phyloP scores from a whole-genome alignment of 2,113 vertebrate species.

The Helogale parvula region DNA sequence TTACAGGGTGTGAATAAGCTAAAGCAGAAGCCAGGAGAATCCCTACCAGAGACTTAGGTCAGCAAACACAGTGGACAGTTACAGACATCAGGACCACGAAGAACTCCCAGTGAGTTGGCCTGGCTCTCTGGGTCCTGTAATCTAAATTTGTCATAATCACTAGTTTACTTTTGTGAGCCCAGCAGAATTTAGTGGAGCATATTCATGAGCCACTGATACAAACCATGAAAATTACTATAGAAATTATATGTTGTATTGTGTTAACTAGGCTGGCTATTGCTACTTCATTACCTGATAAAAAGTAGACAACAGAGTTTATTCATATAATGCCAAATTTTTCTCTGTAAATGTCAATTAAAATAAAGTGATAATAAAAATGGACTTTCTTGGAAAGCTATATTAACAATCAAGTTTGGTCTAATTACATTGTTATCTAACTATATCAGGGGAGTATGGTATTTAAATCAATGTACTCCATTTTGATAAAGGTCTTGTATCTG shows the following conservation, averaged over 20 bases:
- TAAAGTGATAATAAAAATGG: not conserved
- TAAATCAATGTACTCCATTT: not conserved
- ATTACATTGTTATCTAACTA: not conserved
- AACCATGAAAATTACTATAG: not conserved
- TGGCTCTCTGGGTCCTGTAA: not conserved
- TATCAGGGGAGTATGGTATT: not conserved
- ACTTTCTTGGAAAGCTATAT: not conserved
- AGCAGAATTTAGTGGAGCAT: not conserved
- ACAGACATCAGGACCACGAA: not conserved
- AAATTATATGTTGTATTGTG: not conserved
- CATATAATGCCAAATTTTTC: not conserved
- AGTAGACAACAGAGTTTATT: not conserved
- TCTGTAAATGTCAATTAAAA: constrained; percentile 19
- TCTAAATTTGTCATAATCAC: not conserved
- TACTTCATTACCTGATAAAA: not conserved
- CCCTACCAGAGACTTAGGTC: not conserved
- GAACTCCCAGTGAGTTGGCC: not conserved
- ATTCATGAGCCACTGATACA: not conserved
- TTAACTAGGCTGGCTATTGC: not conserved
- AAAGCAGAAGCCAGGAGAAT: not conserved
- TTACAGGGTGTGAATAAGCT: not conserved
- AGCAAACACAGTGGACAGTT: not conserved
- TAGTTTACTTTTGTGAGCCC: not conserved
- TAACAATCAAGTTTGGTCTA: not conserved
- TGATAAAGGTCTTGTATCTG: not conserved